Percentiles rank a stretch among this genome's conserved stretches.
These are phyloP conservation scores for Tympanoctomys barrerae DNA, from an alignment of 2,797 vertebrate species.

Conservation along the genomic window DNA sequence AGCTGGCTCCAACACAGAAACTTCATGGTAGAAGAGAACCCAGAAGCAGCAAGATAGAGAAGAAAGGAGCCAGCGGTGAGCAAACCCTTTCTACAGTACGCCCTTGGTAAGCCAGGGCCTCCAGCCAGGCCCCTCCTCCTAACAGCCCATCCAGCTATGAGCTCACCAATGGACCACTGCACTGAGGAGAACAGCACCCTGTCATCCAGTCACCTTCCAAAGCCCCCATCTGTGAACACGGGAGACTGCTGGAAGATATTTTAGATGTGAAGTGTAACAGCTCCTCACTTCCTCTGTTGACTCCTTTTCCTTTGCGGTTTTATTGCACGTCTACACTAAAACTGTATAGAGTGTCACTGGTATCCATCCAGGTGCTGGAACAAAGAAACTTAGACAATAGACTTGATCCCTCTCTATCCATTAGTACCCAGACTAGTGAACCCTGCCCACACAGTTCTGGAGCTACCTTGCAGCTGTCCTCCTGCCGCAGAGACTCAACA, in stretches of 20 bases:
- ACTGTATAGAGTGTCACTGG: background rate
- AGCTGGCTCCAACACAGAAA: background rate
- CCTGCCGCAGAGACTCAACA: background rate
- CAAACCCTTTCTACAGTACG: background rate
- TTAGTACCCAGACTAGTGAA: background rate
- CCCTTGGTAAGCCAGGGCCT: background rate
- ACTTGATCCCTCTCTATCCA: background rate
- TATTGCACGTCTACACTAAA: background rate
- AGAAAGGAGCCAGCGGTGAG: background rate
- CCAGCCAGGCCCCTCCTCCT: background rate
- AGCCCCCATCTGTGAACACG: background rate
- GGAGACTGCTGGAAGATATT: background rate
- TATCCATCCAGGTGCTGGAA: background rate
- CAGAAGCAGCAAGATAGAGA: background rate
- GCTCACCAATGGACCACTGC: background rate
- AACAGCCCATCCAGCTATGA: background rate
- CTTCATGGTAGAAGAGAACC: background rate
- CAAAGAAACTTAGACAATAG: background rate
- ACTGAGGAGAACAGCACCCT: background rate
- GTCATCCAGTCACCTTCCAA: background rate
- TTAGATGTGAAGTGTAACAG: background rate
- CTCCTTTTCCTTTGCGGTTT: background rate
- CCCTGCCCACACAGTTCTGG: background rate
- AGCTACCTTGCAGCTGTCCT: background rate
- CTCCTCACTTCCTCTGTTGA: background rate